Evolutionary conservation across 2,113 vertebrate species (phyloP).

Genomic region (Protomyctophum bolini): DNA sequence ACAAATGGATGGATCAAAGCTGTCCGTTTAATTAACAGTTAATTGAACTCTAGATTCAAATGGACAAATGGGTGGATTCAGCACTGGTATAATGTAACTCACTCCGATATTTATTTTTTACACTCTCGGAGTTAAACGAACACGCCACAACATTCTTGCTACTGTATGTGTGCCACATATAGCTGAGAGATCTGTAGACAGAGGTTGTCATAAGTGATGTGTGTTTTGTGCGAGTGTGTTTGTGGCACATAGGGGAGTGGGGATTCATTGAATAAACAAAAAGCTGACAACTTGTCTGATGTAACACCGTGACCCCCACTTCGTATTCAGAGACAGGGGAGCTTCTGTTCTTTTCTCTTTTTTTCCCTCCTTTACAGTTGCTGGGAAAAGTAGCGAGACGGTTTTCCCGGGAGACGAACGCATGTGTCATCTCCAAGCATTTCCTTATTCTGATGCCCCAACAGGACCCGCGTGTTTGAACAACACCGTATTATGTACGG

Average conservation of each 20-base stretch:
- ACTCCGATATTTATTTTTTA: too few species aligned
- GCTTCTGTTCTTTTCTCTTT: slow-evolving; percentile 11
- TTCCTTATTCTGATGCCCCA: slow-evolving; percentile 71
- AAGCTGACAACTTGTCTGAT: slow-evolving; percentile 79
- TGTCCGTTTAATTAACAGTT: too few species aligned
- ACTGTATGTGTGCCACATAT: slow-evolving; percentile 43
- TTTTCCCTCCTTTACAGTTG: slow-evolving; percentile 58
- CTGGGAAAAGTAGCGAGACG: slow-evolving; percentile 69
- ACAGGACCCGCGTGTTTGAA: slow-evolving; percentile 67
- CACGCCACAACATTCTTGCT: slow-evolving; percentile 9
- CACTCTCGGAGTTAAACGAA: too few species aligned
- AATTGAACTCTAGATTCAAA: too few species aligned
- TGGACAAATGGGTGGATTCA: too few species aligned
- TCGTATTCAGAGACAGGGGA: slow-evolving; percentile 69
- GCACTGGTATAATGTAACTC: too few species aligned
- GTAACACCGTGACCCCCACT: slow-evolving; percentile 77
- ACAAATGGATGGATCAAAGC: background rate
- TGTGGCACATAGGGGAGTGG: slow-evolving; percentile 73
- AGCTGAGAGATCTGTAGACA: slow-evolving; percentile 63
- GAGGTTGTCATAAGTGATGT: slow-evolving; percentile 71
- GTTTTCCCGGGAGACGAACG: slow-evolving; percentile 59
- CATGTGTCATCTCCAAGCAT: slow-evolving; percentile 71
- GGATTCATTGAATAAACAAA: slow-evolving; percentile 80
- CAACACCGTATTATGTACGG: slow-evolving; percentile 73
- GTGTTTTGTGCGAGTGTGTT: slow-evolving; percentile 66